Evolutionary conservation across 2,888 invertebrate genomes (phyloP).

Genomic region (Hanleya hanleyi): DNA sequence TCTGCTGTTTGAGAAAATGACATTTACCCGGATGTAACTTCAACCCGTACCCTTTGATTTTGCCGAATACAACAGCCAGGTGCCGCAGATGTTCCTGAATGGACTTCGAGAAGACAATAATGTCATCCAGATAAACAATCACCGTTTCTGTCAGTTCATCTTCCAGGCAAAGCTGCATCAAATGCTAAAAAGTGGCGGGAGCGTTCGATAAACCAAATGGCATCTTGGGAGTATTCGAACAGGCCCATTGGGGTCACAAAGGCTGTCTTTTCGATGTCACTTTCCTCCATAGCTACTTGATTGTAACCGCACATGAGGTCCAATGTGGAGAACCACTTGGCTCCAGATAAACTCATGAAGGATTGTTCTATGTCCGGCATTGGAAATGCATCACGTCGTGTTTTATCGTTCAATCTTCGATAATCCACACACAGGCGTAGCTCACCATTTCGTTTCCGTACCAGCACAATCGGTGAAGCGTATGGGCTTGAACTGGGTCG

Average conservation of each 20-base stretch:
- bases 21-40: slow-evolving; percentile 14
- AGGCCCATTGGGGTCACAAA: not conserved
- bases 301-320: not conserved
- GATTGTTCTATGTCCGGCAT: not conserved
- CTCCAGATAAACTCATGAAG: not conserved
- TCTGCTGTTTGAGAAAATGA: slow-evolving; percentile 11
- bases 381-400: not conserved
- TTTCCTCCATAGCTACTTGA: not conserved
- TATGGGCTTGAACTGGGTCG: not conserved
- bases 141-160: not conserved
- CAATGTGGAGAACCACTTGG: not conserved
- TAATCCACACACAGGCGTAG: not conserved
- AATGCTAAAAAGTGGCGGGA: not conserved
- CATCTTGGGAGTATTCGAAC: not conserved
- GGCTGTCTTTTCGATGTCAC: not conserved
- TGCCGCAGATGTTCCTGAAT: not conserved
- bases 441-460: not conserved
- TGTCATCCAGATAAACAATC: not conserved
- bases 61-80: not conserved
- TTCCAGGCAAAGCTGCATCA: not conserved
- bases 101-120: not conserved
- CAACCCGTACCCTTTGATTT: not conserved
- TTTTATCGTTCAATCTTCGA: not conserved
- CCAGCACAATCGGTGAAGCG: not conserved
- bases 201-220: not conserved